Conservation (phyloP, 2,888 invertebrate genomes). For the Phymatocera aterrima region DNA sequence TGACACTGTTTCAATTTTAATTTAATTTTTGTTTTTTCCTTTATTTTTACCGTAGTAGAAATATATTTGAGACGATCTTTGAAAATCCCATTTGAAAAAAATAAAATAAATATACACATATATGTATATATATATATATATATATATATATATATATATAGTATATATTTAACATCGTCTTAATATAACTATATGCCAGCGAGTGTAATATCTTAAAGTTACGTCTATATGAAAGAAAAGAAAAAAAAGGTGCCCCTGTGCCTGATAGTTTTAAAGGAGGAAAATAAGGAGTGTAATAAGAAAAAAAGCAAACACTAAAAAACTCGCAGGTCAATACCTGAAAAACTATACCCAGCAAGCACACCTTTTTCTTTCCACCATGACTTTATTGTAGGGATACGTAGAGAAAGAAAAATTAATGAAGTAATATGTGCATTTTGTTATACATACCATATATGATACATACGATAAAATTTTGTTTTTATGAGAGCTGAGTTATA, state of each 20-base stretch:
- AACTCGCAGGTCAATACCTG: too few species aligned
- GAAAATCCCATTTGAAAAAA: too few species aligned
- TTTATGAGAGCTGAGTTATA: constrained; percentile 8
- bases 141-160: neutral
- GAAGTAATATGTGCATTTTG: neutral
- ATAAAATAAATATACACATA: too few species aligned
- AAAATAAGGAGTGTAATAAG: too few species aligned
- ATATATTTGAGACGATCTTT: constrained; percentile 10
- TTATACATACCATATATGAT: neutral
- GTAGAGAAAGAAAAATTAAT: neutral
- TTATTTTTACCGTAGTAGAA: constrained; percentile 4
- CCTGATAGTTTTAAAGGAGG: constrained; percentile 30
- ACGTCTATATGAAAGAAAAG: constrained; percentile 16
- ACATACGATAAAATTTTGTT: neutral
- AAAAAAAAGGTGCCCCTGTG: constrained; percentile 35
- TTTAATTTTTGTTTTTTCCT: constrained; percentile 1
- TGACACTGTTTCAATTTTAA: too few species aligned
- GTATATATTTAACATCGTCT: constrained; percentile 24
- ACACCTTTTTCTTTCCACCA: constrained; percentile 34
- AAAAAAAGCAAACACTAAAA: too few species aligned
- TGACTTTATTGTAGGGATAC: constrained; percentile 35
- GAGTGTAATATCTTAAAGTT: constrained; percentile 39
- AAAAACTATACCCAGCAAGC: constrained; percentile 8
- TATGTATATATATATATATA: neutral
- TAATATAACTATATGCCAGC: constrained; percentile 23